These are phyloP conservation scores for Aurelia aurita DNA, from an alignment of 30 jellyfish, hydroid and myxozoan genomes.

Conservation along the genomic window DNA sequence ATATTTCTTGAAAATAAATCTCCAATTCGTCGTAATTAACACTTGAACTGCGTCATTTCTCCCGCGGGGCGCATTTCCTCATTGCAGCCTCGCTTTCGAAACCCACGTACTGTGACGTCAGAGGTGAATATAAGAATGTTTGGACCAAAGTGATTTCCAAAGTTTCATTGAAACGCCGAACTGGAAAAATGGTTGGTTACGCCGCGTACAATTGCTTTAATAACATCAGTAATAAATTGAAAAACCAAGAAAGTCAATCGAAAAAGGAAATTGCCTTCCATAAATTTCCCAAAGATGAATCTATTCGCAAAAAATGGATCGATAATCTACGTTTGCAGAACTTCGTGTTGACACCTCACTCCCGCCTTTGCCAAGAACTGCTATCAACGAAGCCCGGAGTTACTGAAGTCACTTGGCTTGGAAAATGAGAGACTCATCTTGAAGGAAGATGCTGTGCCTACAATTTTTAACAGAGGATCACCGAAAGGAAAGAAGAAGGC, in stretches of 20 bases:
- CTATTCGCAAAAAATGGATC: constrained; percentile 4
- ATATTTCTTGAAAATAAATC: not conserved
- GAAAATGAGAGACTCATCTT: not conserved
- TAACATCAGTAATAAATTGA: not conserved
- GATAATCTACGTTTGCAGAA: not conserved
- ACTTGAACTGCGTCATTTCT: not conserved
- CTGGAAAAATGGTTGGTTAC: not conserved
- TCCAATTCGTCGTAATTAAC: too few relatives aligned
- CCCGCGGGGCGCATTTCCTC: not conserved
- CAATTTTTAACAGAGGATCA: constrained; percentile 14
- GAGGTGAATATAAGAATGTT: constrained; percentile 13
- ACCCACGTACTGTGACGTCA: constrained; percentile 5
- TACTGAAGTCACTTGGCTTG: constrained; percentile 10
- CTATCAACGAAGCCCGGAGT: constrained; percentile 14
- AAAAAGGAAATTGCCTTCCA: constrained; percentile 7
- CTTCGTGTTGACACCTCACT: constrained; percentile 3
- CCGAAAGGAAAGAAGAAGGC: constrained; percentile 13
- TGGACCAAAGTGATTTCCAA: too few relatives aligned
- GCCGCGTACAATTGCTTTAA: not conserved
- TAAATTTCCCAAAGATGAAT: not conserved
- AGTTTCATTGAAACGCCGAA: not conserved
- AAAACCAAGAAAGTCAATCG: not conserved
- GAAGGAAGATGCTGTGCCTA: constrained; percentile 20
- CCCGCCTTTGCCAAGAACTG: constrained; percentile 24
- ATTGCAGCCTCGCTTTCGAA: constrained; percentile 7